These are phyloP conservation scores for Eretmochelys imbricata DNA, from an alignment of 2,113 vertebrate species.

Conservation along the genomic window DNA sequence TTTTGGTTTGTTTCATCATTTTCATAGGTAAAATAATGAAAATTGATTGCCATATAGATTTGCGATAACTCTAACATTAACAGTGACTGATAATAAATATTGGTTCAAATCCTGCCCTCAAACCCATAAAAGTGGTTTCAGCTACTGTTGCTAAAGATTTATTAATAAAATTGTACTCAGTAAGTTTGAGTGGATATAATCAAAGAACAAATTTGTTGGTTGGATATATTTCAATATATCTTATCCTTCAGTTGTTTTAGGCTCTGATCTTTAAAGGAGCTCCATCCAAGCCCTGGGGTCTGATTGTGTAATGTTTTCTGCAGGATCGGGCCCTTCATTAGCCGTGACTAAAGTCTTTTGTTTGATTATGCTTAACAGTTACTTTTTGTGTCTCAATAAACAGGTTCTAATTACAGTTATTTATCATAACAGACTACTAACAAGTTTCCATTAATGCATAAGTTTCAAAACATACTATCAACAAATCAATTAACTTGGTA, in stretches of 20 bases:
- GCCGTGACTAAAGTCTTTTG: not conserved
- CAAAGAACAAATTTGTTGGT: not conserved
- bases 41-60: constrained; percentile 14
- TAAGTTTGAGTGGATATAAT: constrained; percentile 67
- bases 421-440: constrained; percentile 3
- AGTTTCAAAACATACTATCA: constrained; percentile 27
- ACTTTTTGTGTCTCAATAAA: not conserved
- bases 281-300: not conserved
- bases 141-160: constrained; percentile 63
- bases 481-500: constrained; percentile 10
- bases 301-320: not conserved
- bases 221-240: constrained; percentile 11
- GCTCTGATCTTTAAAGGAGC: not conserved
- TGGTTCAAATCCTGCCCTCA: constrained; percentile 40
- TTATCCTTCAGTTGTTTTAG: not conserved
- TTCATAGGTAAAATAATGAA: constrained; percentile 9
- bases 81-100: constrained; percentile 47
- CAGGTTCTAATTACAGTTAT: constrained; percentile 3
- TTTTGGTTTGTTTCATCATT: not conserved
- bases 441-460: not conserved
- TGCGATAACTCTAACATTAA: constrained; percentile 27
- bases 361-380: constrained; percentile 39
- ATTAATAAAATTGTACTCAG: constrained; percentile 67
- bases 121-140: constrained; percentile 67
- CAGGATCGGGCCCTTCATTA: not conserved